Base-by-base conservation (phyloP, 1,140 invertebrate genomes). In the Gryllus bimaculatus region DNA sequence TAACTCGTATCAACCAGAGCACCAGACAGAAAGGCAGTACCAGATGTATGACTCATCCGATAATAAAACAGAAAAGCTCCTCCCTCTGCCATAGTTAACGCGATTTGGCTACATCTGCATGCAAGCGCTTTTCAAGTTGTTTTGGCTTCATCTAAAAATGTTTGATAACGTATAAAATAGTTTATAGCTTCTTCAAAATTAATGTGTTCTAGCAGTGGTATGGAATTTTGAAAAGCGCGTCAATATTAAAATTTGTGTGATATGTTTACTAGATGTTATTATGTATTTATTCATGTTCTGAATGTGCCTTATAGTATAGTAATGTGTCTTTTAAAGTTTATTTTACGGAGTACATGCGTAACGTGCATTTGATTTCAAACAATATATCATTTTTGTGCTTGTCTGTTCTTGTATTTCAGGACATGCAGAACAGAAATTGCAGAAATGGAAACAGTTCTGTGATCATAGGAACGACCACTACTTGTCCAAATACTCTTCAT, bases 401-500 rank as follows among this genome's bases (percentile, higher is more conserved):
- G 18, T 66, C 54, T 10, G 21, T 21, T 48, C 83, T 79, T 82
- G 80, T 84, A 82, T 84, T 83, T 77, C 83, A 90, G 89, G 81
- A 86, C 88, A n/a, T 88, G 86, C 80, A 89, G 89, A 84, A 93
- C 91, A 82, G 91, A 92, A 87, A 92, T 93, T 81, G 93, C 93
- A 83, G 93, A 95, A 89, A 95, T 94, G 90, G 93, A 95, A 89
- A 95, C 93, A 84, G 93, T 95, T 89, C 93, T 95, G 90, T 95
- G 93, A 95, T 90, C 82, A 79, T 81, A 83, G 76, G 13, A 76
- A 20, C n/a, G 49, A 7, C 66, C 18, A 26, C 66, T 26, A 26
- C 74, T 47, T 66, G 54, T 66, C 54, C 54, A 66, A 66, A 66
- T 66, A 66, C 54, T 66, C 10, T 66, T 18, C 54, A 39, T 66